phyloP scores from a whole-genome alignment of 2,113 vertebrate genomes.

The Catagonus wagneri region DNA sequence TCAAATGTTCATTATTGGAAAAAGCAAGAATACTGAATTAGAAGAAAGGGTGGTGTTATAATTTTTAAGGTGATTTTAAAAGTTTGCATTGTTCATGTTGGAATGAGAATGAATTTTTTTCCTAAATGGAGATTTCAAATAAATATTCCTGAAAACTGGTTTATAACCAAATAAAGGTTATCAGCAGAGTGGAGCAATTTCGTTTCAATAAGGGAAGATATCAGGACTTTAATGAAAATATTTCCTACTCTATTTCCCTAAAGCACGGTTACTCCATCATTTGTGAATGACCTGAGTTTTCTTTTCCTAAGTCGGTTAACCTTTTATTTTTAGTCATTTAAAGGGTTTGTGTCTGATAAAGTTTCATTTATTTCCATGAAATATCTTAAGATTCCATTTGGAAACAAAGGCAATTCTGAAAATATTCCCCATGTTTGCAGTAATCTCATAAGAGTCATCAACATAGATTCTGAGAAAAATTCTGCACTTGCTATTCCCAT shows the following conservation, averaged over 20 bases:
- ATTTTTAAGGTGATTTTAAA: constrained; percentile 42
- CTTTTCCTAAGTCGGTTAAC: neutral
- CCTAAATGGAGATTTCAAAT: constrained; percentile 14
- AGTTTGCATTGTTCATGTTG: neutral
- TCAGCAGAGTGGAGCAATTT: neutral
- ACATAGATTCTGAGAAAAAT: constrained; percentile 17
- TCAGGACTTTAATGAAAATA: neutral
- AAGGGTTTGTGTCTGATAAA: constrained; percentile 57
- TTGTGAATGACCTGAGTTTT: neutral
- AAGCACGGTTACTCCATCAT: neutral
- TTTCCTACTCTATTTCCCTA: neutral
- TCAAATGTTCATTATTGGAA: neutral
- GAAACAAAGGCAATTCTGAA: constrained; percentile 52
- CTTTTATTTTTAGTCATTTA: constrained; percentile 35
- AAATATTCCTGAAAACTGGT: neutral
- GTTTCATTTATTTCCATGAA: constrained; percentile 32
- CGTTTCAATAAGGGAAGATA: neutral
- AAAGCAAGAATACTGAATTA: constrained; percentile 48
- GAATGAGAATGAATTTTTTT: neutral
- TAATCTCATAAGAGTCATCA: constrained; percentile 29
- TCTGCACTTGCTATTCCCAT: neutral
- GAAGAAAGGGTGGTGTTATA: constrained; percentile 15
- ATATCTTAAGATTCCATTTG: constrained; percentile 52
- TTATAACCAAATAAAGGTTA: neutral
- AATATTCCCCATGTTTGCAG: neutral